Base-by-base conservation (phyloP, 2,113 vertebrate genomes). In the Crocuta crocuta region DNA sequence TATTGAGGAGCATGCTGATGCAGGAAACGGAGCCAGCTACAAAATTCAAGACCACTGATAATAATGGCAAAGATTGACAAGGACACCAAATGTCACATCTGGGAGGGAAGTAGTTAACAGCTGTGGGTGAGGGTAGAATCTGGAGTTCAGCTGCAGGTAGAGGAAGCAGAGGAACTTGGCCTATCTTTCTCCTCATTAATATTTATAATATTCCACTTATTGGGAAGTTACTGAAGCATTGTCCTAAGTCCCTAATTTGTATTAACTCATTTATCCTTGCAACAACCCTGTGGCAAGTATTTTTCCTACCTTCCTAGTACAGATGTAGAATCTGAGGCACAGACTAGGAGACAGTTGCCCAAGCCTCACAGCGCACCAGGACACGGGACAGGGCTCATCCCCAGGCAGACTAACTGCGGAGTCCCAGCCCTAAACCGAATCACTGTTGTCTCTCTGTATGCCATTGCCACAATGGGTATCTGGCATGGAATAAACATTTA, bases 341-440 rank as follows among this genome's bases (percentile, higher is more conserved):
- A 70, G 39, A 50, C 17, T 9, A 12, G n/a, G 23, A 39, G 1
- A 7, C 19, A 21, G 23, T 4, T 33, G 63, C 8, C 33, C 76
- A 74, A 55, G 33, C 15, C 58, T 39, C 45, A 10, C 3, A n/a
- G 6, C 0, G 1, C 1, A 9, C 23, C 43, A 35, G 1, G 16
- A 45, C 68, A 45, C 9, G 15, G 66, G n/a, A 17, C 35, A 68
- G 33, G 21, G 12, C 26, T 71, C 31, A 7, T 58, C 5, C n/a
- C 65, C 5, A 31, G 65, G 45, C 5, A 82, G 8, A 43, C 7
- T 3, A 9, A 4, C 28, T 45, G 8, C 26, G 10, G 16, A 16
- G 19, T 48, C 24, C 24, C 19, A 53, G 28, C 15, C 53, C 24
- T 43, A 76, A n/a, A 31, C 2, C 39, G 19, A 28, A 45, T 3